These are phyloP conservation scores for Porites rus DNA, from an alignment of 92 coral and sea anemone species.

Conservation along the genomic window DNA sequence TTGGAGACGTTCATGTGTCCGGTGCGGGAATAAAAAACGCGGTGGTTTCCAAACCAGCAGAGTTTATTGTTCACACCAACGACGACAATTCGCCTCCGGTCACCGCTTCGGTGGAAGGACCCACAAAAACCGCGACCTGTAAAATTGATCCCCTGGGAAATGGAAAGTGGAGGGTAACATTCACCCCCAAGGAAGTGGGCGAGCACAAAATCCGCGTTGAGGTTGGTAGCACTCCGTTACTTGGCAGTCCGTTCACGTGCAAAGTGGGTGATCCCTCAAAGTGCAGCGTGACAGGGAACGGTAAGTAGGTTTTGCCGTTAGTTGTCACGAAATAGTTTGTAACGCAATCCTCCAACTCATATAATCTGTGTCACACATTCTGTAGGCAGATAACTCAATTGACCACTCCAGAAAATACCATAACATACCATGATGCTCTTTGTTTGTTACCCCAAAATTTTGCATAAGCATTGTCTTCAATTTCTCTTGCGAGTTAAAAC, in stretches of 20 bases:
- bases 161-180: constrained; percentile 81
- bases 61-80: constrained; percentile 82
- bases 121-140: constrained; percentile 72
- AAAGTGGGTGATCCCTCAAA: constrained; percentile 94
- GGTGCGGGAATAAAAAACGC: constrained; percentile 85
- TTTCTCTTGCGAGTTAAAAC: neutral
- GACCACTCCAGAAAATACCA: no score
- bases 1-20: constrained; percentile 71
- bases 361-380: neutral
- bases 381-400: neutral
- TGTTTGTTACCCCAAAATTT: no score
- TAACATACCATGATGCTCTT: no score
- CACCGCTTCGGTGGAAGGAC: constrained; percentile 84
- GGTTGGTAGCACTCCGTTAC: constrained; percentile 81
- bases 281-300: constrained; percentile 70
- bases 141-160: constrained; percentile 54
- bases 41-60: constrained; percentile 79
- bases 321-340: neutral
- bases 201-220: constrained; percentile 87
- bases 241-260: constrained; percentile 88
- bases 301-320: constrained; percentile 25
- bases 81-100: constrained; percentile 78
- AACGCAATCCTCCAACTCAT: neutral
- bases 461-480: no score
- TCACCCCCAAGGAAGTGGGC: constrained; percentile 88